phyloP scores from a whole-genome alignment of 2,888 invertebrate species.

The Sturmia bella region DNA sequence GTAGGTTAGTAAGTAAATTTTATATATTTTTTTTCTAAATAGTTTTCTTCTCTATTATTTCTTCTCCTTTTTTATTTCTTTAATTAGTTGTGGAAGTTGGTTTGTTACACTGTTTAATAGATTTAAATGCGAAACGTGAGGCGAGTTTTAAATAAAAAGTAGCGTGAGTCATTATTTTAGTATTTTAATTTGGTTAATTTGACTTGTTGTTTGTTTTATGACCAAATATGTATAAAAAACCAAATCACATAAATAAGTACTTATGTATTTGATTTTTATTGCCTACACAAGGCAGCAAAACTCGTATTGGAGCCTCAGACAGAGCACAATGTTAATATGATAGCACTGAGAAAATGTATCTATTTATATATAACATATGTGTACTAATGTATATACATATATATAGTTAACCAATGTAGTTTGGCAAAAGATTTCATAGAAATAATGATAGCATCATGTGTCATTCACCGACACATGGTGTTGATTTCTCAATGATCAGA shows the following conservation, averaged over 20 bases:
- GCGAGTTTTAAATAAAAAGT: conserved; percentile 2
- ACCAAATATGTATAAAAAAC: not conserved
- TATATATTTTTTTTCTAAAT: conserved; percentile 3
- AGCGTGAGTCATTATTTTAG: conserved; percentile 7
- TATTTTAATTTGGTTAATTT: conserved; percentile 6
- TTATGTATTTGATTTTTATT: too few species aligned
- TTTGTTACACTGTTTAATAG: not conserved
- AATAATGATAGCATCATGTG: too few species aligned
- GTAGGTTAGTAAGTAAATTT: conserved; percentile 53
- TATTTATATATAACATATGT: too few species aligned
- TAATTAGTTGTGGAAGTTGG: conserved; percentile 39
- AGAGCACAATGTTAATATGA: too few species aligned
- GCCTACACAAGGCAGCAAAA: too few species aligned
- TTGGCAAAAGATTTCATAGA: too few species aligned
- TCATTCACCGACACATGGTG: too few species aligned
- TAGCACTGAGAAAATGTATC: not conserved
- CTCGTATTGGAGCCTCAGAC: too few species aligned
- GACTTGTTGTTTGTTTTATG: conserved; percentile 1
- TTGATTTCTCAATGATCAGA: too few species aligned
- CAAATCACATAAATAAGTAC: not conserved
- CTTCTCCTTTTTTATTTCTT: conserved; percentile 1
- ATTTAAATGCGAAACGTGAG: conserved; percentile 21
- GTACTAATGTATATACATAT: too few species aligned
- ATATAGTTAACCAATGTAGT: too few species aligned
- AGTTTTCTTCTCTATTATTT: conserved; percentile 19